Percentiles rank a stretch among this genome's conserved stretches.
Evolutionary conservation across 1,140 invertebrate genomes (phyloP).

Genomic region (Pentalonia nigronervosa): DNA sequence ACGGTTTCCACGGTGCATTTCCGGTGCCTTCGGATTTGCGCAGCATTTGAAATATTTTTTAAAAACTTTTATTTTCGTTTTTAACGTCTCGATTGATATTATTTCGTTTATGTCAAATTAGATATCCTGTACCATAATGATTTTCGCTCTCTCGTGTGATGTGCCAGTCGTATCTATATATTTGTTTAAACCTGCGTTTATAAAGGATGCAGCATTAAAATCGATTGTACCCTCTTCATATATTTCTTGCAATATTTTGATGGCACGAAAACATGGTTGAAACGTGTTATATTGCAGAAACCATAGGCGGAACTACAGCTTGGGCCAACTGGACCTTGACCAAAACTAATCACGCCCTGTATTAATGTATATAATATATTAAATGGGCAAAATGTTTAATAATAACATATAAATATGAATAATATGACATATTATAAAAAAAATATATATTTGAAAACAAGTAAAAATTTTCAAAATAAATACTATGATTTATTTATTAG

Average conservation of each 20-base stretch:
- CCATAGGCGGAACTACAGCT: too few relatives aligned
- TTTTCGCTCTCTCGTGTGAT: not conserved
- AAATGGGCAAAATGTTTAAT: too few relatives aligned
- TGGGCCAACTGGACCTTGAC: not conserved
- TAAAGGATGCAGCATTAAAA: not conserved
- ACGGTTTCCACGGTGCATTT: constrained; percentile 21
- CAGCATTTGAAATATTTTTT: not conserved
- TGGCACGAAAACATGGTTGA: not conserved
- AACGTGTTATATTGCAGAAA: not conserved
- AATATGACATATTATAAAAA: too few relatives aligned
- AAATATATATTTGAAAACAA: too few relatives aligned
- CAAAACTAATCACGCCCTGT: too few relatives aligned
- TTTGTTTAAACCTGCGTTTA: not conserved
- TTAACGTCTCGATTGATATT: not conserved
- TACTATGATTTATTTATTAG: too few relatives aligned
- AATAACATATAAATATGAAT: too few relatives aligned
- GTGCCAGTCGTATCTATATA: not conserved
- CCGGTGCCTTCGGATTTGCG: not conserved
- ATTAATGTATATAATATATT: too few relatives aligned
- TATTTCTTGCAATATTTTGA: not conserved
- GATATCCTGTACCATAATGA: not conserved
- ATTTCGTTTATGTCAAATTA: not conserved
- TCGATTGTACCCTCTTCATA: not conserved
- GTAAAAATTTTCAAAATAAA: too few relatives aligned
- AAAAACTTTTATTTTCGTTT: not conserved